Evolutionary conservation across 1,140 invertebrate species (phyloP), one percentile per base, ranked within the genome.

Genomic region (Pararge aegeria): DNA sequence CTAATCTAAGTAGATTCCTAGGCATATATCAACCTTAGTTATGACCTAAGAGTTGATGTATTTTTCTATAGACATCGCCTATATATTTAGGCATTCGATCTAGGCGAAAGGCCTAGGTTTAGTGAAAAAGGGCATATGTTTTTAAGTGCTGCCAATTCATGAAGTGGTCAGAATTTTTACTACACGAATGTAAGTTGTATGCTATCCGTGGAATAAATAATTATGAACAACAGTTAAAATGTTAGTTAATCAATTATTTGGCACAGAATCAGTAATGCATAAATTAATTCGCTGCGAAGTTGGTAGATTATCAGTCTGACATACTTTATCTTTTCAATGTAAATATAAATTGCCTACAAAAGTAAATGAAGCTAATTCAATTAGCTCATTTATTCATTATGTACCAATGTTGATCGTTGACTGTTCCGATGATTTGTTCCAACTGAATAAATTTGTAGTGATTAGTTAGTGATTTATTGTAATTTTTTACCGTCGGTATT

Each of bases 291-390:
- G 15, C 19, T 19, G 27, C 20, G 34, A 24, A 29, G 49, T 42
- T 29, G 34, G 46, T 55, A 40, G 20, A 44, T 40, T 44, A 55
- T 49, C 44, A 30, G 18, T 38, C 20, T 48, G 48, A 49, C 30
- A 49, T 57, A 57, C 46, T 34, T 16, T 55, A 46, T 55, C 40
- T 40, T 55, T 55, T 42, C 42, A 27, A 44, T 55, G 53, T 44
- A 55, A 42, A 54, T 54, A 42, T 42, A 54, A 53, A 53, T 53
- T 42, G 16, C 38, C 13, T 16, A 16, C 15, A 55, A 53, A 53
- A 60, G 18, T 60, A 60, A 60, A 53, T 60, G 38, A 60, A 60
- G 38, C 38, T 42, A 42, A 60, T 53, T 53, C 42, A 60, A 53
- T 53, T 60, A 50, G 21, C 18, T 42, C 18, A 42, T 55, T 55